phyloP scores from a whole-genome alignment of 2,113 vertebrate genomes.

The Gavialis gangeticus region DNA sequence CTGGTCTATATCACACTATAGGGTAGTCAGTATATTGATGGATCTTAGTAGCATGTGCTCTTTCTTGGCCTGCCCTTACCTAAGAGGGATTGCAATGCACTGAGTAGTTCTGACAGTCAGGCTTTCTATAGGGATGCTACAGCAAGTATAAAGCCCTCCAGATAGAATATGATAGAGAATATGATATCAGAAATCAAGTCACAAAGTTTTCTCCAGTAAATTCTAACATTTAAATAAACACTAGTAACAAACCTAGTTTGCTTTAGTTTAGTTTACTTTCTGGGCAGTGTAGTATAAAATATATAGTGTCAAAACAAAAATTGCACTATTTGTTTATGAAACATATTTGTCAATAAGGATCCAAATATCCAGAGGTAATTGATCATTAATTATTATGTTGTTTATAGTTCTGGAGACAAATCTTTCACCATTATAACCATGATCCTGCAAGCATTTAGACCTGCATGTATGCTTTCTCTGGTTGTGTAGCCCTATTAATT shows the following conservation, averaged over 20 bases:
- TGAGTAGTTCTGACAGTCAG: background rate
- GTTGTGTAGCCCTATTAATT: background rate
- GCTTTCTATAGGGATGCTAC: background rate
- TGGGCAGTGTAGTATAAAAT: background rate
- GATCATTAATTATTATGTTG: background rate
- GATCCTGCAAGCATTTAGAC: background rate
- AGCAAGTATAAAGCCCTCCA: background rate
- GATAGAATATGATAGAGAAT: background rate
- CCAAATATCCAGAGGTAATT: background rate
- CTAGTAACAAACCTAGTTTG: background rate
- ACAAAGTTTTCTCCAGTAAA: background rate
- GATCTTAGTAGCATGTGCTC: background rate
- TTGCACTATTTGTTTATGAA: background rate
- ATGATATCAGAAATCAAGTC: background rate
- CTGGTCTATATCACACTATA: background rate
- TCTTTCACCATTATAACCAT: background rate
- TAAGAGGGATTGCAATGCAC: rapidly evolving
- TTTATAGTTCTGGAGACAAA: background rate
- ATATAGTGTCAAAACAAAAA: background rate
- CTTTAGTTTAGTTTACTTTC: background rate
- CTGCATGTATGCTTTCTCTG: background rate
- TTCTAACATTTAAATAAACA: background rate
- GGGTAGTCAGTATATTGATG: background rate
- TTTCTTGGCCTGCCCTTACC: background rate
- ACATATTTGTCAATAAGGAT: background rate